Conservation (phyloP, 2,113 vertebrate genomes). For the Montifringilla adamsi region DNA sequence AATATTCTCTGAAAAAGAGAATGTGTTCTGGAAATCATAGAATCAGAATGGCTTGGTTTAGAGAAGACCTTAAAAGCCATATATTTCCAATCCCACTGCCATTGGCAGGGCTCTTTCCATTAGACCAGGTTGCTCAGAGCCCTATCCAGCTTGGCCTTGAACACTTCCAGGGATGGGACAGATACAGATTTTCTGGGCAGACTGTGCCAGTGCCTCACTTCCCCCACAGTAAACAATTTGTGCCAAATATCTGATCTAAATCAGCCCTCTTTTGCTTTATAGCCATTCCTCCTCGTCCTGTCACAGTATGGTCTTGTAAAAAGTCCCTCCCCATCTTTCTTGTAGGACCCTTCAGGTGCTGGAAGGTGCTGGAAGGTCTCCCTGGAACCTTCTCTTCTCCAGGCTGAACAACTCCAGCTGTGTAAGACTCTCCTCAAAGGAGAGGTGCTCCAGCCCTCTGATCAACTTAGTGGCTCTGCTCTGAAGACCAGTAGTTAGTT, state of each 20-base stretch:
- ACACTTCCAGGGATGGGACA: background rate
- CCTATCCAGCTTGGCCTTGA: background rate
- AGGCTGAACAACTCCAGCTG: background rate
- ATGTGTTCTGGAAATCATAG: background rate
- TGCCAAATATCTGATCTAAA: background rate
- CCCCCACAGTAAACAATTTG: background rate
- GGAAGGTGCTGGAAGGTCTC: background rate
- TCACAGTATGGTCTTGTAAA: background rate
- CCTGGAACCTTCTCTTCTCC: background rate
- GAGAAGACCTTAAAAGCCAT: background rate
- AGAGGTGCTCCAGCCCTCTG: background rate
- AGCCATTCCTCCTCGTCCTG: background rate
- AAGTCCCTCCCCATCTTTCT: background rate
- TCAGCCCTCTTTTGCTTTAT: background rate
- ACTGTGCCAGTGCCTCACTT: background rate
- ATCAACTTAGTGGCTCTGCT: no score
- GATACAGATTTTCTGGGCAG: background rate
- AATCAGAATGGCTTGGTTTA: background rate
- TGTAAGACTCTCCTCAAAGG: background rate
- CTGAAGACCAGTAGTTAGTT: background rate
- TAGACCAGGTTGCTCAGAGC: background rate
- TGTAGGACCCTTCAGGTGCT: background rate
- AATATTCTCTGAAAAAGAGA: background rate
- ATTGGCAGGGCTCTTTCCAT: background rate
- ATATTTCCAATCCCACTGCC: background rate